Conservation (phyloP, 2,113 vertebrate species). For the Tragelaphus strepsiceros region DNA sequence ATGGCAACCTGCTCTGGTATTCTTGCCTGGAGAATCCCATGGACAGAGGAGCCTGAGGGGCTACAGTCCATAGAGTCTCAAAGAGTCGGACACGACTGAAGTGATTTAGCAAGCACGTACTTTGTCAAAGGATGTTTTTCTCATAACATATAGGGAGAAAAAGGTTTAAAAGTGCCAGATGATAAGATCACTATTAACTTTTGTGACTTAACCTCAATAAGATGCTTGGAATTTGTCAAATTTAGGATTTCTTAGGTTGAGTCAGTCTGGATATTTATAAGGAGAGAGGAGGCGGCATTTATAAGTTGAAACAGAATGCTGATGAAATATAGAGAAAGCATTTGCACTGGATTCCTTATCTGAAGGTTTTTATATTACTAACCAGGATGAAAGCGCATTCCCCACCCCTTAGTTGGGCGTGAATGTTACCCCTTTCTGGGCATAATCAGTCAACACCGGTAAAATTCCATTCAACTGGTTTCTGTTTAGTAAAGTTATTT, state of each 20-base stretch:
- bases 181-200: slow-evolving; percentile 32
- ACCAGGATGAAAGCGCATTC: background rate
- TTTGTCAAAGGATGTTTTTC: slow-evolving; percentile 21
- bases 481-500: background rate
- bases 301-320: slow-evolving; percentile 56
- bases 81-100: background rate
- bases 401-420: background rate
- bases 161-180: background rate
- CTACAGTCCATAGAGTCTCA: background rate
- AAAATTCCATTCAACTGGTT: background rate
- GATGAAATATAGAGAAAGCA: slow-evolving; percentile 55
- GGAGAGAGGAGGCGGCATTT: slow-evolving; percentile 43
- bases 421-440: background rate
- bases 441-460: background rate
- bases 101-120: background rate
- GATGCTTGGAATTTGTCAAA: slow-evolving; percentile 30
- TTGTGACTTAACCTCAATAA: slow-evolving; percentile 36
- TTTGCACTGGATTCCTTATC: slow-evolving; percentile 27
- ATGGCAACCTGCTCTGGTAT: background rate
- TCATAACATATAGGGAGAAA: slow-evolving; percentile 4
- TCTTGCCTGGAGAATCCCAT: background rate
- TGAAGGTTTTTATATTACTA: background rate
- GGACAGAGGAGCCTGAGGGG: background rate
- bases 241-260: slow-evolving; percentile 53
- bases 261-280: slow-evolving; percentile 66